Evolutionary conservation across 2,113 vertebrate genomes (phyloP).

Genomic region (Anolis carolinensis): DNA sequence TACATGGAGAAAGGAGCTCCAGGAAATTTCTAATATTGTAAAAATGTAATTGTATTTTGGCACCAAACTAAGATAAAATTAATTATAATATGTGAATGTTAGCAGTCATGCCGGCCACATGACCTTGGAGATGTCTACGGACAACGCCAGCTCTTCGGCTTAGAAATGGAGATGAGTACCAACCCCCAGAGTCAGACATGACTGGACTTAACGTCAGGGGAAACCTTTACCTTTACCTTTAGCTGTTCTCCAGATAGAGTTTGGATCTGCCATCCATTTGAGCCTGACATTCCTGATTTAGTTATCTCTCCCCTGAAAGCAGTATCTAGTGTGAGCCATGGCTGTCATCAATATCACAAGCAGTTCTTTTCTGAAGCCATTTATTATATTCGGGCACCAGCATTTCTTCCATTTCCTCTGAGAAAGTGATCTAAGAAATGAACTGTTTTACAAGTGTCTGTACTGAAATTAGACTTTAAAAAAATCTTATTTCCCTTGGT

Average conservation of each 20-base stretch:
- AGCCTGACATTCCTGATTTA: background rate
- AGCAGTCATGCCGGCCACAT: too few species aligned
- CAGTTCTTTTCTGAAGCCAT: background rate
- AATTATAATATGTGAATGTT: background rate
- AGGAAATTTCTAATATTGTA: background rate
- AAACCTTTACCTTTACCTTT: too few species aligned
- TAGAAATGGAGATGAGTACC: too few species aligned
- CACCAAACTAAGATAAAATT: background rate
- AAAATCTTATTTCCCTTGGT: background rate
- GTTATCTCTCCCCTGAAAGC: background rate
- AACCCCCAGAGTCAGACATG: too few species aligned
- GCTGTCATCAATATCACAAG: background rate
- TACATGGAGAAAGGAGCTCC: background rate
- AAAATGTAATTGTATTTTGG: background rate
- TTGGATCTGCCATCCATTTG: background rate
- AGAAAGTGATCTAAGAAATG: background rate
- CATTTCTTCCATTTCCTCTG: background rate
- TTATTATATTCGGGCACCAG: conserved; percentile 1
- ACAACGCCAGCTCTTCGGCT: too few species aligned
- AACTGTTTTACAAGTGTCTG: background rate
- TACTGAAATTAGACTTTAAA: background rate
- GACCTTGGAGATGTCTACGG: too few species aligned
- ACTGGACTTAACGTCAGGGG: too few species aligned
- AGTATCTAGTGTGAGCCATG: background rate
- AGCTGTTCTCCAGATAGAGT: background rate